Base-by-base conservation (phyloP, 2,888 invertebrate genomes). In the Drosophila subquinaria region DNA sequence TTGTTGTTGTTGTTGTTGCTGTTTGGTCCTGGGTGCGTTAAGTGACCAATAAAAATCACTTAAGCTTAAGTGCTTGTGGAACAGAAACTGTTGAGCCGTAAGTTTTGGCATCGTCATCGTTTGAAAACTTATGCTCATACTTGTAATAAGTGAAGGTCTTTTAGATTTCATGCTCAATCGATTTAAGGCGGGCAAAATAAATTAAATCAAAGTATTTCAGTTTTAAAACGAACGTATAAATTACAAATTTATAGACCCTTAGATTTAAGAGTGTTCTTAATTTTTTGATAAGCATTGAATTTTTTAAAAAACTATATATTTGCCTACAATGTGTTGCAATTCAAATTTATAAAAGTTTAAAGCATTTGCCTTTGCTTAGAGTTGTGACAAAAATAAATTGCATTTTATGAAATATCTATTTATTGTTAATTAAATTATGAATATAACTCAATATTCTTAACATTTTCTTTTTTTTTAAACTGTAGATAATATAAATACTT, bases 31-130 rank as follows among this genome's bases (percentile, higher is more conserved):
- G 38, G 45, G 33, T 36, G 83, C 81, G 76, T 86, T 88, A 89
- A 86, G 90, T 86, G 90, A 88, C 80, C 86, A 87, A 86, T 86
- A 90, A 90, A 89, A 90, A 90, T 90, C 90, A 90, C 85, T 86
- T 90, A 81, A 76, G 90, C 88, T 81, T 73, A 90, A 89, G 85
- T 85, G 75, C 65, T 73, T 73, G 69, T 77, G 81, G 63, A 69
- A 80, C 83, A 79, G 69, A 73, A 79, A 73, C 78, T 78, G 81
- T 73, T 78, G 79, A 78, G 69, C 74, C 68, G 61, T 61, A 78
- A 73, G 73, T 78, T 78, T 76, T 56, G 27, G 66, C 73, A 56
- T 17, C 51, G 73, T 81, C 81, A 76, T 81, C 72, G 62, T 61
- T 78, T 73, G 64, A 76, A 77, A 77, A 77, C 73, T 77, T 77